Conservation (phyloP, 2,797 vertebrate species). For the Vespertilio murinus region DNA sequence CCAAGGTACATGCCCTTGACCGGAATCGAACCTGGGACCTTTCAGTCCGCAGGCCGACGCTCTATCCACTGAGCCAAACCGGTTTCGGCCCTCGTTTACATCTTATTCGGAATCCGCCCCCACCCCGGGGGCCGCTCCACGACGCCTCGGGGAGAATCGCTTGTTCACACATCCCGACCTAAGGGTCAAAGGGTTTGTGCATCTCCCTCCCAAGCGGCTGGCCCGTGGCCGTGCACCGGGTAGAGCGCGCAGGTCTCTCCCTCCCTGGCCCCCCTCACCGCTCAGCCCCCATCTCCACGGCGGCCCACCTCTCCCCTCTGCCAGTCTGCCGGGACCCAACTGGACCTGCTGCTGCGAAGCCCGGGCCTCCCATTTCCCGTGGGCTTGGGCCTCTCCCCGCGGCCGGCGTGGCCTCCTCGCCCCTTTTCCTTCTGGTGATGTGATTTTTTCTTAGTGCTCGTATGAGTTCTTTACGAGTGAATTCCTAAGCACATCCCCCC, state of each 20-base stretch:
- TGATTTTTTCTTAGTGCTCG: neutral
- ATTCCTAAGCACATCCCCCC: neutral
- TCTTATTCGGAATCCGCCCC: neutral
- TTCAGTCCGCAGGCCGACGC: too few species aligned
- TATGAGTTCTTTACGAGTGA: neutral
- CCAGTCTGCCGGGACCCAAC: neutral
- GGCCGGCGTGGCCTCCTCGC: neutral
- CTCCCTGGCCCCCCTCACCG: too few species aligned
- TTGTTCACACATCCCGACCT: neutral
- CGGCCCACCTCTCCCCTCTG: neutral
- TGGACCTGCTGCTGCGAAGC: neutral
- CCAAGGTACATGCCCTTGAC: too few species aligned
- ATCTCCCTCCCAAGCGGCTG: neutral
- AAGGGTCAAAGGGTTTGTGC: neutral
- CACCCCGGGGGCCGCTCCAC: neutral
- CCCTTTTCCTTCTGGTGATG: neutral
- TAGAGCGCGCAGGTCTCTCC: accelerated
- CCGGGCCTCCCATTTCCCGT: neutral
- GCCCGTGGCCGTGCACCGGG: accelerated
- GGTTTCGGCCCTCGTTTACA: neutral
- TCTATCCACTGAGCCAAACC: too few species aligned
- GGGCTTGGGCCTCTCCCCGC: neutral
- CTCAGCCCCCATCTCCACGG: accelerated
- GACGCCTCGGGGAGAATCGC: neutral
- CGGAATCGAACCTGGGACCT: too few species aligned